phyloP scores from a whole-genome alignment of 2,797 vertebrate species.

The Thunnus albacares region DNA sequence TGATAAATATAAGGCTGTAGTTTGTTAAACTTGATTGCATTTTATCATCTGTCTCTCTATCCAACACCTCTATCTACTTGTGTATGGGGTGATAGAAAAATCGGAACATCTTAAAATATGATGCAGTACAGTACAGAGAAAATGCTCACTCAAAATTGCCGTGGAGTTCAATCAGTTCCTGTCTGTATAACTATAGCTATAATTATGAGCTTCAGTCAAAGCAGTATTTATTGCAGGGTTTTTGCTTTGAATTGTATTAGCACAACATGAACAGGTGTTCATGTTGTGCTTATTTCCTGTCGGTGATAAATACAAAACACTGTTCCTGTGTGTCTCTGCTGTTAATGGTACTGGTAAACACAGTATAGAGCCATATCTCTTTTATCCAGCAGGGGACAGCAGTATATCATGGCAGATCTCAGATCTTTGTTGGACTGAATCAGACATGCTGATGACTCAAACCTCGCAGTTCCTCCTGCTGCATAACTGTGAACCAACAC shows the following conservation, averaged over 20 bases:
- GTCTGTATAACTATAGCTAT: neutral
- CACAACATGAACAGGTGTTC: neutral
- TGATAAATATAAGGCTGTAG: neutral
- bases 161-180: neutral
- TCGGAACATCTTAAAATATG: neutral
- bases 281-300: too few relatives aligned
- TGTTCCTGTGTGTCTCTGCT: neutral
- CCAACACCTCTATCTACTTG: neutral
- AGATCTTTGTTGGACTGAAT: neutral
- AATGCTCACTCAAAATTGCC: neutral
- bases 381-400: constrained; percentile 63
- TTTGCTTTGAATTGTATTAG: neutral
- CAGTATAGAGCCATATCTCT: neutral
- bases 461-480: neutral
- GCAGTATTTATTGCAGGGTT: neutral
- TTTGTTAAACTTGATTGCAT: neutral
- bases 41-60: neutral
- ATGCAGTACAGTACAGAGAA: neutral
- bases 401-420: neutral
- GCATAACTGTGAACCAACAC: neutral
- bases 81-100: neutral
- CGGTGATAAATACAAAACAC: constrained; percentile 3
- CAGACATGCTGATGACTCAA: neutral
- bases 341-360: neutral
- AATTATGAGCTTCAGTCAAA: neutral